Evolutionary conservation across 2,888 invertebrate species (phyloP), one percentile per base, ranked within the genome.

Genomic region (Trichopoda pennipes): DNA sequence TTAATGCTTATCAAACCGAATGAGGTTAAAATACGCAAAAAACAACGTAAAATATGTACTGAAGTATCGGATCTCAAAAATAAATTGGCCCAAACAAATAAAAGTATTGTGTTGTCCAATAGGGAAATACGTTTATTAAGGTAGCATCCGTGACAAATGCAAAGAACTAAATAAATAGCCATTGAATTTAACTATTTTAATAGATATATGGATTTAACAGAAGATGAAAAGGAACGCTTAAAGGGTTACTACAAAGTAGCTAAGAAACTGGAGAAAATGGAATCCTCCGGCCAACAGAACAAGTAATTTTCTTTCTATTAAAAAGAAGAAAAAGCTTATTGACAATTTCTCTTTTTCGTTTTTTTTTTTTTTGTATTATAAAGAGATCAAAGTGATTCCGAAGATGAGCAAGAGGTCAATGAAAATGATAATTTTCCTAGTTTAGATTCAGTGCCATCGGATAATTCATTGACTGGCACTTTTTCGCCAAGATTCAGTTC

Each of bases 201-300:
- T 10, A 94, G 96, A 88, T 97, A 97, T 91, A 94, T 98, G 90
- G 97, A 97, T 87, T 93, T 98, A 68, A 97, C 97, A 19, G 97
- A 97, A 86, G 97, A 97, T 85, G 97, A 98, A 88, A 97, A 97
- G 87, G 97, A 97, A 86, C 97, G 97, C 89, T 92, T 98, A 19
- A 97, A 97, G 90, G 96, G 96, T 47, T 95, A 97, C 88, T 85
- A 86, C 53, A 98, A 98, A 92, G 97, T 98, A 81, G 97, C 97
- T 0, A 96, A 96, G 88, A 98, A 98, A 90, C 91, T 98, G 81
- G 97, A 98, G 88, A 97, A 98, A 91, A 92, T 98, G 84, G 97
- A 97, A 91, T 95, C 94, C 85, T 95, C 94, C 84, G 93, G 95
- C 17, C 89, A 89, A 84, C 95, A 95, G 87, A 96, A 95, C 80